Percentiles rank a stretch among this genome's conserved stretches.
These are phyloP conservation scores for Mormyrus proboscirostris DNA, from an alignment of 2,797 vertebrate genomes.

Conservation along the genomic window DNA sequence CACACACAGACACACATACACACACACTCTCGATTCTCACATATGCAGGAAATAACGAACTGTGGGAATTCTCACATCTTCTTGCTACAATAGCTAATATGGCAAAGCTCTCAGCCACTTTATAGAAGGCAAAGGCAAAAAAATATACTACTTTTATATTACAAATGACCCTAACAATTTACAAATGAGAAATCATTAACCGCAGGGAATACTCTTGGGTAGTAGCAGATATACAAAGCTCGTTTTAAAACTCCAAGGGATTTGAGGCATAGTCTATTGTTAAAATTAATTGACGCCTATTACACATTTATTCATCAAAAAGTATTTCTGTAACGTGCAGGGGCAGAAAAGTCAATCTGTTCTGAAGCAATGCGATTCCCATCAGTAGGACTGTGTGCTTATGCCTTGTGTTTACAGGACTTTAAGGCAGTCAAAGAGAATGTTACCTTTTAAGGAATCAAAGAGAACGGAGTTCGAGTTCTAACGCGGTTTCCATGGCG, in stretches of 20 bases:
- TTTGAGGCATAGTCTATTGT: not conserved
- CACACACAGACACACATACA: not conserved
- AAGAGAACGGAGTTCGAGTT: not conserved
- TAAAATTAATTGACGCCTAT: not conserved
- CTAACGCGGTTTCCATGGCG: not conserved
- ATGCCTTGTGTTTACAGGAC: not conserved
- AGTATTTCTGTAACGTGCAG: not conserved
- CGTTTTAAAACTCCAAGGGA: not conserved
- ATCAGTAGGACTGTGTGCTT: not conserved
- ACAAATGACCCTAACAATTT: not conserved
- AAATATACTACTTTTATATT: not conserved
- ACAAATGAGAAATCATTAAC: slow-evolving; percentile 2
- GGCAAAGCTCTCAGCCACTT: not conserved
- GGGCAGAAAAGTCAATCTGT: not conserved
- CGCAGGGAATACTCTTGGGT: not conserved
- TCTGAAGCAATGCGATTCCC: not conserved
- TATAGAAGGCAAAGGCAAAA: not conserved
- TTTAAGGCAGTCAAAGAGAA: not conserved
- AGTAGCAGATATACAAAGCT: not conserved
- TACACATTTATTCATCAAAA: not conserved
- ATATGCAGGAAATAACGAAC: not conserved
- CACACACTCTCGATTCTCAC: not conserved
- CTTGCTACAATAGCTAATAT: not conserved
- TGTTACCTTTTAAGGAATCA: not conserved
- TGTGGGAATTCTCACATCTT: not conserved